Percentiles rank a stretch among this genome's conserved stretches.
Conservation (phyloP, 2,888 invertebrate genomes). For the Latheticus oryzae region DNA sequence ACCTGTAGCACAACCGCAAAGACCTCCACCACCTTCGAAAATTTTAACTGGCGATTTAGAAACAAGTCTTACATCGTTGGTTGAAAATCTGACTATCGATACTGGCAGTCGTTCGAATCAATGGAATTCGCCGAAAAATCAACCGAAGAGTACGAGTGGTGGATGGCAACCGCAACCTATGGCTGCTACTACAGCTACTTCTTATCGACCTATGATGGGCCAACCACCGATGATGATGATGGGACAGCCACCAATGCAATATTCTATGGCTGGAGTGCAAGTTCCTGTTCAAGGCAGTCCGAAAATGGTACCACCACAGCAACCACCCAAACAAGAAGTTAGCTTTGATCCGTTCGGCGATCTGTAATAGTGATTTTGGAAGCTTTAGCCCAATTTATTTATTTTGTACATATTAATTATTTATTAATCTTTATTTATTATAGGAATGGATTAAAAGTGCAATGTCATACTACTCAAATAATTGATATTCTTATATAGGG, state of each 20-base stretch:
- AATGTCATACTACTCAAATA: slow-evolving; percentile 42
- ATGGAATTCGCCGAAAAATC: slow-evolving; percentile 82
- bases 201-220: slow-evolving; percentile 80
- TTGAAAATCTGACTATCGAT: slow-evolving; percentile 92
- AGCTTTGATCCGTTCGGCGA: slow-evolving; percentile 65
- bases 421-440: slow-evolving; percentile 19
- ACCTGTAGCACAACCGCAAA: slow-evolving; percentile 62
- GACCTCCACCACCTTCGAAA: slow-evolving; percentile 63
- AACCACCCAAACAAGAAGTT: slow-evolving; percentile 56
- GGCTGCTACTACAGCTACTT: slow-evolving; percentile 86
- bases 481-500: slow-evolving; percentile 14
- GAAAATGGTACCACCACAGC: slow-evolving; percentile 48
- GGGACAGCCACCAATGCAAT: slow-evolving; percentile 42
- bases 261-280: slow-evolving; percentile 50
- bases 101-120: slow-evolving; percentile 74
- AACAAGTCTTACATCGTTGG: slow-evolving; percentile 91
- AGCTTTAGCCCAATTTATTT: slow-evolving; percentile 37
- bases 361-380: slow-evolving; percentile 59
- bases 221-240: slow-evolving; percentile 44
- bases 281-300: slow-evolving; percentile 55
- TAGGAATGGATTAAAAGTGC: slow-evolving; percentile 32
- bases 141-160: slow-evolving; percentile 72
- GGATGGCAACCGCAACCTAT: slow-evolving; percentile 89
- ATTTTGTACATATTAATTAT: slow-evolving; percentile 26
- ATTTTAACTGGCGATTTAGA: slow-evolving; percentile 94